Conservation (phyloP, 2,113 vertebrate species). For the Arenaria interpres region DNA sequence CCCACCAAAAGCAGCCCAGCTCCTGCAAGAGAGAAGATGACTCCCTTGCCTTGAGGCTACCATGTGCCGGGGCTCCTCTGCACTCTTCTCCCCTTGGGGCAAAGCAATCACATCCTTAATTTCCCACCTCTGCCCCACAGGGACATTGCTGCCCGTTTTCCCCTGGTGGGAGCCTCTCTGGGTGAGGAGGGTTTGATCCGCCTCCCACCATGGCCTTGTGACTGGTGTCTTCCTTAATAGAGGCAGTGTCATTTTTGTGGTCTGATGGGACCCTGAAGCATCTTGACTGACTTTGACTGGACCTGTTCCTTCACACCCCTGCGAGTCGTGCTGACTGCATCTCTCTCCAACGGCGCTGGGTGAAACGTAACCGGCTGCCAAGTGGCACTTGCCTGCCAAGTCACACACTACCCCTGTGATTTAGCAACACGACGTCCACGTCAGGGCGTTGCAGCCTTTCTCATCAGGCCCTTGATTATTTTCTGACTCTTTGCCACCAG, state of each 20-base stretch:
- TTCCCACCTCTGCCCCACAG: neutral
- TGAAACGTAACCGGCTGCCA: neutral
- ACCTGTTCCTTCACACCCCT: neutral
- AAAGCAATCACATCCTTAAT: neutral
- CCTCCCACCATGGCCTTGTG: neutral
- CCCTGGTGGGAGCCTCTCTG: neutral
- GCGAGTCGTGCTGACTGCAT: neutral
- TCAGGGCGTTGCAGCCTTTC: neutral
- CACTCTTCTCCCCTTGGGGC: neutral
- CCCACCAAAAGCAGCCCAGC: neutral
- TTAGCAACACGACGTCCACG: neutral
- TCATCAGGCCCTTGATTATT: neutral
- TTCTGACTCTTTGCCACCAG: neutral
- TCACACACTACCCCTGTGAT: too few species aligned
- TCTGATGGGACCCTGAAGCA: neutral
- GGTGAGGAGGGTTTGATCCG: neutral
- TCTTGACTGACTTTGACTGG: neutral
- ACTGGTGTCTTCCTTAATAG: neutral
- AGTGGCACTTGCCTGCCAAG: neutral
- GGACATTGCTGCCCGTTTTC: neutral
- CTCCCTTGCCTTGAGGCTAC: neutral
- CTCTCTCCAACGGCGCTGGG: neutral
- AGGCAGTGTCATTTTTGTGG: neutral
- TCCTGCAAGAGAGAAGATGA: neutral
- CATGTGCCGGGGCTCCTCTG: neutral